Evolutionary conservation across 2,113 vertebrate species (phyloP).

Genomic region (Echinops telfairi): DNA sequence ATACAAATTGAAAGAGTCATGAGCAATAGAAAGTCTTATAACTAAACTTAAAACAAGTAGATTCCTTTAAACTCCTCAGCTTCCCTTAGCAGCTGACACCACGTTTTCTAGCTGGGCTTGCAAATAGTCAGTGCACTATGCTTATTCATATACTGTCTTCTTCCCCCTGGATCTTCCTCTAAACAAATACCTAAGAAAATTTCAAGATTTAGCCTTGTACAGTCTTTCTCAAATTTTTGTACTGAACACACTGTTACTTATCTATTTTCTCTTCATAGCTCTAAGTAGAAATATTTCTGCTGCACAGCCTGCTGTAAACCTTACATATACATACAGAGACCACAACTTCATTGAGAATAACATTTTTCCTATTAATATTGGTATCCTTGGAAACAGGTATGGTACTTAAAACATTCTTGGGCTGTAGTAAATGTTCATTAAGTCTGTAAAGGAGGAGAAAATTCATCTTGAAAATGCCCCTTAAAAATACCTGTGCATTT

Average conservation of each 20-base stretch:
- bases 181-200: neutral
- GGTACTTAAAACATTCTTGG: neutral
- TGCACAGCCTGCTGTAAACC: accelerated
- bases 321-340: neutral
- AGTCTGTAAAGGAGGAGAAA: slow-evolving; percentile 41
- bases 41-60: neutral
- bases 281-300: neutral
- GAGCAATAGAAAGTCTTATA: neutral
- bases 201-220: neutral
- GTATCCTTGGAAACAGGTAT: neutral
- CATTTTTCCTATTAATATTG: neutral
- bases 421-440: neutral
- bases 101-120: neutral
- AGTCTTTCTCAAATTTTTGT: neutral
- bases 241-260: neutral
- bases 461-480: neutral
- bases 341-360: neutral
- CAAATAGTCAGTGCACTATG: too few species aligned
- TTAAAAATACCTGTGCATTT: slow-evolving; percentile 52
- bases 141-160: neutral
- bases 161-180: neutral
- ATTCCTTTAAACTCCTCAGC: neutral
- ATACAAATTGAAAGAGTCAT: neutral
- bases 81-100: neutral
- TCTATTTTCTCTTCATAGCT: neutral